phyloP scores from a whole-genome alignment of 2,797 vertebrate genomes.

The Pseudochaenichthys georgianus region DNA sequence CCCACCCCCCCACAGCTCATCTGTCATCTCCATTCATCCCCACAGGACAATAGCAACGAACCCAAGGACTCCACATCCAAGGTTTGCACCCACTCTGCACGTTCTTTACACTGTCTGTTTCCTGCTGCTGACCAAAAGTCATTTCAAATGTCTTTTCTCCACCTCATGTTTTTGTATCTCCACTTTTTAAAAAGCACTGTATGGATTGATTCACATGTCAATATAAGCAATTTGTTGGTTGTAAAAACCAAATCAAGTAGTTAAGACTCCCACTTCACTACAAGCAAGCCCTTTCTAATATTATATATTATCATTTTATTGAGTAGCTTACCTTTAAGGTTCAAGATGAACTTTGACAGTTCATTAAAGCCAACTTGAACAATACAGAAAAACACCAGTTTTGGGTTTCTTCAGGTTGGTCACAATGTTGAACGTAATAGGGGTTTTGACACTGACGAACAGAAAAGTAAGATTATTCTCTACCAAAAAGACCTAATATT shows the following conservation, averaged over 20 bases:
- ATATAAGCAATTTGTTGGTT: background rate
- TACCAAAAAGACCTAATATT: background rate
- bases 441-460: background rate
- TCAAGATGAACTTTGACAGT: background rate
- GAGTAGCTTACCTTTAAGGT: background rate
- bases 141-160: too few species aligned
- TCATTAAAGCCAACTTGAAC: background rate
- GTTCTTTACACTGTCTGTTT: conserved; percentile 17
- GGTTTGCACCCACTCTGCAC: conserved; percentile 87
- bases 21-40: conserved; percentile 99
- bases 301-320: background rate
- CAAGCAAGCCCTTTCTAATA: background rate
- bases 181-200: too few species aligned
- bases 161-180: too few species aligned
- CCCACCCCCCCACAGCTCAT: conserved; percentile 95
- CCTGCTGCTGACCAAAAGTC: conserved; percentile 7
- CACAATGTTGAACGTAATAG: background rate
- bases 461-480: background rate
- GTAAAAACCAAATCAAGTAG: background rate
- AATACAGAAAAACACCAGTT: background rate
- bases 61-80: conserved; percentile 98
- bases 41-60: conserved; percentile 99
- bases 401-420: background rate
- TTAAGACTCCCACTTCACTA: background rate
- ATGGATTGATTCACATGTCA: conserved; percentile 7